phyloP scores from a whole-genome alignment of 2,797 vertebrate genomes.

The Catamblyrhynchus diadema region DNA sequence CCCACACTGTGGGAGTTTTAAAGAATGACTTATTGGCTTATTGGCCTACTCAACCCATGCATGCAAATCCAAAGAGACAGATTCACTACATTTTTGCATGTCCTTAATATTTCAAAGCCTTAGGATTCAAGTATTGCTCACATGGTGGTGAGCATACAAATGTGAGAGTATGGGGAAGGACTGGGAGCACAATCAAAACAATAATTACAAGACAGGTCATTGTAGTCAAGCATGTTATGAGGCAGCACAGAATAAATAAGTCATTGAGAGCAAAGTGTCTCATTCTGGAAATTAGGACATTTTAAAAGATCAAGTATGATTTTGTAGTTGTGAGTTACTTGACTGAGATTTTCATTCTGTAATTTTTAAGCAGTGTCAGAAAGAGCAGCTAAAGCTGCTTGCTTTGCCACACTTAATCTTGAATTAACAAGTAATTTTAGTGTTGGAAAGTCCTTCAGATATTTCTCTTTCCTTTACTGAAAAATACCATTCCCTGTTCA shows the following conservation, averaged over 20 bases:
- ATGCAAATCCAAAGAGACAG: slow-evolving; percentile 3
- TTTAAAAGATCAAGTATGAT: background rate
- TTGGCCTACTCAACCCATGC: slow-evolving; percentile 38
- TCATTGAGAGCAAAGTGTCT: background rate
- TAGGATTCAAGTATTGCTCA: slow-evolving; percentile 1
- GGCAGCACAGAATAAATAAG: background rate
- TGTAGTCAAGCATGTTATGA: background rate
- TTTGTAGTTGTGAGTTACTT: background rate
- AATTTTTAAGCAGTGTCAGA: background rate
- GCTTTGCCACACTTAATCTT: background rate
- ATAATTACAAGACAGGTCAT: background rate
- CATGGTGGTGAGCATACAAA: background rate
- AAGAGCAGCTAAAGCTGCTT: background rate
- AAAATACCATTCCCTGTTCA: background rate
- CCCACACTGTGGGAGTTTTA: slow-evolving; percentile 51
- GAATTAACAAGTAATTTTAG: background rate
- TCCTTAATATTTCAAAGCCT: slow-evolving; percentile 1
- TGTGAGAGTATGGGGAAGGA: background rate
- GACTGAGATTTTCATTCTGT: background rate
- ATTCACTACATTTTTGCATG: slow-evolving; percentile 33
- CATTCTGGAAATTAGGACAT: background rate
- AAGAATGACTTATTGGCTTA: slow-evolving; percentile 55
- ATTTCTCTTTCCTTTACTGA: background rate
- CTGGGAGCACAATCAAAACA: background rate
- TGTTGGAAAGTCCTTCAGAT: background rate